Base-by-base conservation (phyloP, 1,140 invertebrate species). In the Lerema accius region DNA sequence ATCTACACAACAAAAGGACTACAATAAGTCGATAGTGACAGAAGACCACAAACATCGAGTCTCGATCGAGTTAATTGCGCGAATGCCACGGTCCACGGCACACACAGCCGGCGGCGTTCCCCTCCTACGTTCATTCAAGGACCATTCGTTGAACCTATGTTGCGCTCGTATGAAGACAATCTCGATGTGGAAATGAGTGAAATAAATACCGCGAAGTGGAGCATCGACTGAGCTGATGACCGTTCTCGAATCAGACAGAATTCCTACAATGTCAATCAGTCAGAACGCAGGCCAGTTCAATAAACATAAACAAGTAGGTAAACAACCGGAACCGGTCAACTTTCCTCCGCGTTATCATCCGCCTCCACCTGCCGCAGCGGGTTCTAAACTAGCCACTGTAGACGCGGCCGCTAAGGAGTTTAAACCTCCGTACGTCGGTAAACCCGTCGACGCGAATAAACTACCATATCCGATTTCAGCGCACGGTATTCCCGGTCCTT, bases 301-400 rank as follows among this genome's bases (percentile, higher is more conserved):
- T 76, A 90, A 90, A 77, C 82, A 86, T 71, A 90, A 86, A 81
- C 86, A 89, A 89, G 72, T 88, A 82, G 85, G 86, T 79, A 90
- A 90, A 84, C 88, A 89, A 76, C 73, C 84, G 60, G 86, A 88
- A 82, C 82, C 84, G 78, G 82, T 86, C 80, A 85, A 80, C 80
- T 90, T 89, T 86, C 91, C 89, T 74, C 91, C 88, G 73, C 85
- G 89, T 23, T 91, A 92, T 76, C 89, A 91, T 73, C 89, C 90
- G 71, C 88, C 90, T 60, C 86, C 86, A 73, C 77, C 85, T 71
- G 83, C 89, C 75, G 78, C 84, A 62, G 71, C 83, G 66, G 69
- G 75, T 62, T 80, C 78, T 43, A 86, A 83, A 63, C 73, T 84
- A 69, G 68, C 76, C 78, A 83, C 85, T 81, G 65, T 78, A 58